A percentile compares a stretch with the other conserved stretches of the same genome.
Evolutionary conservation across 1,140 invertebrate species (phyloP).

Genomic region (Thalassaphorura encarpata): DNA sequence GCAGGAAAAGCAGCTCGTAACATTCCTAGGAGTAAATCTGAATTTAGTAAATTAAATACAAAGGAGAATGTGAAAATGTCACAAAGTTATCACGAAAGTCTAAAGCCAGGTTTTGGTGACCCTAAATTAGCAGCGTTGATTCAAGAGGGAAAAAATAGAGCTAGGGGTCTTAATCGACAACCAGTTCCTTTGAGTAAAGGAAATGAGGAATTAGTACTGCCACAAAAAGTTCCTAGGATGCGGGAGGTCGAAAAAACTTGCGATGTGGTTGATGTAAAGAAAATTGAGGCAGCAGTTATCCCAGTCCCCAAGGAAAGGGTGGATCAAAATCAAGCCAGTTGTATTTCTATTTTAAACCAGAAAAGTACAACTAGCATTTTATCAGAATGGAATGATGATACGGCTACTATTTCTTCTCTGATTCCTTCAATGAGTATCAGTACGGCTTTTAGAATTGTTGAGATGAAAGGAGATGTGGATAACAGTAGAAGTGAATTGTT

Average conservation of each 20-base stretch:
- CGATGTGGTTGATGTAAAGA: neutral
- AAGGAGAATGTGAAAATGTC: slow-evolving; percentile 2
- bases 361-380: neutral
- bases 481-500: neutral
- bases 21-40: slow-evolving; percentile 27
- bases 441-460: neutral
- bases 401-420: neutral
- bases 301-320: neutral
- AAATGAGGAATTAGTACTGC: neutral
- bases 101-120: slow-evolving; percentile 15
- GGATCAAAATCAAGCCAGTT: neutral
- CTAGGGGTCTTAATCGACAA: neutral
- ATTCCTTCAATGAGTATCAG: slow-evolving; percentile 2
- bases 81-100: slow-evolving; percentile 7
- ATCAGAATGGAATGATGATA: slow-evolving; percentile 6
- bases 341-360: neutral
- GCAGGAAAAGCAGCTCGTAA: slow-evolving; percentile 19
- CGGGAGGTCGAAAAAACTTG: neutral
- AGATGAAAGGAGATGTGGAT: neutral
- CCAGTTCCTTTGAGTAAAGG: neutral
- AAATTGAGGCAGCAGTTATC: neutral
- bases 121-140: slow-evolving; percentile 22
- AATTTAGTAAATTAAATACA: slow-evolving; percentile 9
- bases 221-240: neutral
- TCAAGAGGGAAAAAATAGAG: slow-evolving; percentile 10